Evolutionary conservation across 2,888 invertebrate species (phyloP).

Genomic region (Stenotaenia linearis): DNA sequence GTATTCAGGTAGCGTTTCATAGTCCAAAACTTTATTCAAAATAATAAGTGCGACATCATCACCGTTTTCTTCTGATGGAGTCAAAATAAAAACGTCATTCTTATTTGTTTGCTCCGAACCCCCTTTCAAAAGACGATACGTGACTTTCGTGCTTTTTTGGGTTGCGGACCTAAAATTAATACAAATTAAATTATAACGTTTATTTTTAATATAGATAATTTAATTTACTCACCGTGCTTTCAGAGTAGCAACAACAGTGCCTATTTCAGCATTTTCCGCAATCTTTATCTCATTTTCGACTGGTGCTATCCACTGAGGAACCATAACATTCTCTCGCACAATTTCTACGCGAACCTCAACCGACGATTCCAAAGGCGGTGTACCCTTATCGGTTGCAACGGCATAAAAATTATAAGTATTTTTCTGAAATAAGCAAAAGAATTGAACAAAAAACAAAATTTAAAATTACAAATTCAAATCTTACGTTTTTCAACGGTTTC

Average conservation of each 20-base stretch:
- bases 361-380: slow-evolving; percentile 39
- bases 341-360: slow-evolving; percentile 43
- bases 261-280: slow-evolving; percentile 29
- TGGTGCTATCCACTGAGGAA: slow-evolving; percentile 37
- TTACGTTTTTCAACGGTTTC: slow-evolving; percentile 46
- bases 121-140: slow-evolving; percentile 59
- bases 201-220: too few species aligned
- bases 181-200: too few species aligned
- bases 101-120: slow-evolving; percentile 81
- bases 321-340: slow-evolving; percentile 41
- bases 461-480: neutral
- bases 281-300: neutral
- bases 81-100: slow-evolving; percentile 59
- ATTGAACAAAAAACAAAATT: too few species aligned
- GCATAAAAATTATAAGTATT: slow-evolving; percentile 39
- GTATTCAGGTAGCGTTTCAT: slow-evolving; percentile 76
- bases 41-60: slow-evolving; percentile 64
- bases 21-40: slow-evolving; percentile 71
- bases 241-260: slow-evolving; percentile 29
- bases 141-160: neutral
- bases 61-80: slow-evolving; percentile 53
- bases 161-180: neutral
- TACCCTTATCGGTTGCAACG: slow-evolving; percentile 45
- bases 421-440: too few species aligned
- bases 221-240: slow-evolving; percentile 40